Evolutionary conservation across 2,888 invertebrate genomes (phyloP).

Genomic region (Cremastobaeus sp.): DNA sequence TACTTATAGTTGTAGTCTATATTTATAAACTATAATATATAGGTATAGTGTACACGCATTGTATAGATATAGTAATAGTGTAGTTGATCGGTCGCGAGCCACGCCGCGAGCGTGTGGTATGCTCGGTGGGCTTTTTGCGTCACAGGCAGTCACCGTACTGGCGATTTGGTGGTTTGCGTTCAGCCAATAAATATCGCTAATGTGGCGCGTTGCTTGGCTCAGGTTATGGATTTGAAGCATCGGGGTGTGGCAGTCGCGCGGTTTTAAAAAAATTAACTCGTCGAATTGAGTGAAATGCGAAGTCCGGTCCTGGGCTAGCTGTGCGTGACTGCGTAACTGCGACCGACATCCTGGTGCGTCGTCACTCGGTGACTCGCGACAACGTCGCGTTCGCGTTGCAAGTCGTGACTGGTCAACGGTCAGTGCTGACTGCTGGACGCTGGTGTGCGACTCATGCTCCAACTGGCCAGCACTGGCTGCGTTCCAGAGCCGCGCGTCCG

Average conservation of each 20-base stretch:
- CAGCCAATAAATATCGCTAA: conserved; percentile 52
- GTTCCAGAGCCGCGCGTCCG: conserved; percentile 9
- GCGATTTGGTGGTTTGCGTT: conserved; percentile 46
- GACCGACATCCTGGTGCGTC: no score
- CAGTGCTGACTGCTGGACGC: no score
- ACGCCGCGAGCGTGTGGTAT: conserved; percentile 6
- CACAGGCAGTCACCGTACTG: no score
- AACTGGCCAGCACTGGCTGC: neutral
- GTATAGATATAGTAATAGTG: neutral
- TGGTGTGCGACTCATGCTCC: neutral
- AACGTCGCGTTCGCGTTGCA: neutral
- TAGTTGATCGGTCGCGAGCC: no score
- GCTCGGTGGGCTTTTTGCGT: conserved; percentile 19
- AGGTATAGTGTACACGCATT: neutral
- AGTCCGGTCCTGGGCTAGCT: neutral
- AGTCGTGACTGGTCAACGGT: neutral
- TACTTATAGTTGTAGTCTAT: no score
- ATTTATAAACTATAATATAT: no score
- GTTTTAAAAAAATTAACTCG: conserved; percentile 12
- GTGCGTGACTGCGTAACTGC: conserved; percentile 17
- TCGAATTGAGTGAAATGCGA: neutral
- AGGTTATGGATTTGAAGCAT: conserved; percentile 76
- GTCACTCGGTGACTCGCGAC: no score
- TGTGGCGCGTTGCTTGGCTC: conserved; percentile 73
- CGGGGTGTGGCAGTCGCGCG: conserved; percentile 74